A percentile compares a stretch with the other conserved stretches of the same genome.
phyloP scores from a whole-genome alignment of 2,888 invertebrate genomes.

The Eupithecia subumbrata region DNA sequence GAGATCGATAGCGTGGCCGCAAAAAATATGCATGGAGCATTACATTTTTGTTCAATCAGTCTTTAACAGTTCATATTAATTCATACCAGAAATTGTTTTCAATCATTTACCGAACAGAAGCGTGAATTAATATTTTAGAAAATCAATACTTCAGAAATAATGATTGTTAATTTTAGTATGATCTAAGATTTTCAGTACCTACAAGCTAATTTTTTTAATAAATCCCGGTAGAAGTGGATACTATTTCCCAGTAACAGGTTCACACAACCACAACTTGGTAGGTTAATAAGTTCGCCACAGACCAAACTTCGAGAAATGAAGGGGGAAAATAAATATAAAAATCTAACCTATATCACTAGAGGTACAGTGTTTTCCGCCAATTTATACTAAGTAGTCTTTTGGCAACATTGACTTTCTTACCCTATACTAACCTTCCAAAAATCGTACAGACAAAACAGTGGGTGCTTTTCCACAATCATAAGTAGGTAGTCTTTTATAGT shows the following conservation, averaged over 20 bases:
- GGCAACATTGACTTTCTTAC: conserved; percentile 36
- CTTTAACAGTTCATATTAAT: conserved; percentile 17
- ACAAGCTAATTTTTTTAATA: background rate
- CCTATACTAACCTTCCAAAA: background rate
- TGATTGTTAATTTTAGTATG: background rate
- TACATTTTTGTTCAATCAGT: conserved; percentile 15
- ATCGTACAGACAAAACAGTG: background rate
- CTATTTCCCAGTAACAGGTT: background rate
- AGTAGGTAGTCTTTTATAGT: conserved; percentile 15
- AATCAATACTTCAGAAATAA: background rate
- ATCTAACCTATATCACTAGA: conserved; percentile 18
- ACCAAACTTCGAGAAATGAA: background rate
- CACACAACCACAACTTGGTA: background rate
- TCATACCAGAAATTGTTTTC: conserved; percentile 8
- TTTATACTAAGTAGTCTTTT: conserved; percentile 34
- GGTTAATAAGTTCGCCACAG: background rate
- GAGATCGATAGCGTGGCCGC: background rate
- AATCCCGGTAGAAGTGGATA: background rate
- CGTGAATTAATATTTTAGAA: background rate
- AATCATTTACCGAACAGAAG: background rate
- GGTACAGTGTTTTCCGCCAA: conserved; percentile 34
- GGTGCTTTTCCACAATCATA: background rate
- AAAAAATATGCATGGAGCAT: background rate
- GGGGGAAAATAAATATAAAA: background rate
- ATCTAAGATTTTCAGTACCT: background rate